phyloP scores from a whole-genome alignment of 2,113 vertebrate species.

The Guaruba guarouba region DNA sequence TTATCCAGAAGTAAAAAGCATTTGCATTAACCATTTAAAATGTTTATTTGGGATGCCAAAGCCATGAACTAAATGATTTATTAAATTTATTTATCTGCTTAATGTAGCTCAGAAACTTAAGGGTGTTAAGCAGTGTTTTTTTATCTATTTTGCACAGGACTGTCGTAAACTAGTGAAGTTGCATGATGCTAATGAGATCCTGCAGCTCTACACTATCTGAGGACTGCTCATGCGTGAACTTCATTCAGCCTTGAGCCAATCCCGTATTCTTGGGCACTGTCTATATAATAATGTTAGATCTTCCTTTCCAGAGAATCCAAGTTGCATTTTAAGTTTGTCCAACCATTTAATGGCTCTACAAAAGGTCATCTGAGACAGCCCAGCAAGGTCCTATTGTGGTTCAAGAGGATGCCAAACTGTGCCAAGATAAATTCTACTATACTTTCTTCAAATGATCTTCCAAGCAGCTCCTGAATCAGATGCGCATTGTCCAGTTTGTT shows the following conservation, averaged over 20 bases:
- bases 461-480: background rate
- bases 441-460: background rate
- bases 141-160: background rate
- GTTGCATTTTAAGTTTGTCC: background rate
- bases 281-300: background rate
- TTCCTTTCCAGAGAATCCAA: background rate
- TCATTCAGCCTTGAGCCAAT: background rate
- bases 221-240: background rate
- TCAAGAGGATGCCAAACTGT: background rate
- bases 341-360: background rate
- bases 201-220: background rate
- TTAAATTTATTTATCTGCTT: background rate
- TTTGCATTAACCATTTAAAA: background rate
- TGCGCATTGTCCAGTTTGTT: background rate
- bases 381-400: background rate
- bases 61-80: background rate
- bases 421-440: background rate
- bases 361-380: background rate
- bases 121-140: background rate
- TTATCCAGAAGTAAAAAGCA: conserved; percentile 3
- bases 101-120: background rate
- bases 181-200: background rate
- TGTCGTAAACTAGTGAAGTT: background rate
- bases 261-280: background rate
- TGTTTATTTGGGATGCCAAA: background rate